These are phyloP conservation scores for Thereuonema tuberculata DNA, from an alignment of 1,140 invertebrate genomes.

Conservation along the genomic window DNA sequence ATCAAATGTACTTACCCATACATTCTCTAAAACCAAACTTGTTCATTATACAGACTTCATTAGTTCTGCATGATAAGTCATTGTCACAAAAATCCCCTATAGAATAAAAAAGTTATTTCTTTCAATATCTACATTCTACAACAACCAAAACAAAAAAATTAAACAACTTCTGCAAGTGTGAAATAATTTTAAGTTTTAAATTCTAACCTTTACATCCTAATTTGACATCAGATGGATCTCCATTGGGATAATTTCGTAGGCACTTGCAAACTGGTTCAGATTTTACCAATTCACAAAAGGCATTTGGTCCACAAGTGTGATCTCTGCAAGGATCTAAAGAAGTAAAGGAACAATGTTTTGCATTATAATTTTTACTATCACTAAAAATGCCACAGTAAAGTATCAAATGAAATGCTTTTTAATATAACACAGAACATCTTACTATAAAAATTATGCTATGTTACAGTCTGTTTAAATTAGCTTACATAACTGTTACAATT, in stretches of 20 bases:
- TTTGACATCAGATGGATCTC: slow-evolving; percentile 49
- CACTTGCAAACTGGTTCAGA: slow-evolving; percentile 53
- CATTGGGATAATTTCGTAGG: slow-evolving; percentile 31
- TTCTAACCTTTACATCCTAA: slow-evolving; percentile 44
- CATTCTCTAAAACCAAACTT: slow-evolving; percentile 8
- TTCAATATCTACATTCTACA: too few species aligned
- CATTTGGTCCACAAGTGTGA: slow-evolving; percentile 68
- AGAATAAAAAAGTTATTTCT: neutral
- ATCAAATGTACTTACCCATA: slow-evolving; percentile 4
- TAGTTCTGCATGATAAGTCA: slow-evolving; percentile 9
- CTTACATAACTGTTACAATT: too few species aligned
- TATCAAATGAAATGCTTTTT: too few species aligned
- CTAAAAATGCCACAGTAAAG: too few species aligned
- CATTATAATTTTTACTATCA: too few species aligned
- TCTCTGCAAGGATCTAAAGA: slow-evolving; percentile 54
- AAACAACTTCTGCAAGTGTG: neutral
- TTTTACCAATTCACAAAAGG: slow-evolving; percentile 54
- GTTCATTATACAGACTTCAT: slow-evolving; percentile 6
- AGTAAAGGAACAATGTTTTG: neutral
- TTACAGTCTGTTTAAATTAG: neutral
- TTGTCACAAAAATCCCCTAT: slow-evolving; percentile 11
- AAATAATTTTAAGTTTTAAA: neutral
- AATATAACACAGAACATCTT: too few species aligned
- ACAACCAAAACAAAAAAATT: too few species aligned
- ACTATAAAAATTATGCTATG: neutral